Base-by-base conservation (phyloP, 92 coral and sea anemone species). In the Paramuricea clavata region DNA sequence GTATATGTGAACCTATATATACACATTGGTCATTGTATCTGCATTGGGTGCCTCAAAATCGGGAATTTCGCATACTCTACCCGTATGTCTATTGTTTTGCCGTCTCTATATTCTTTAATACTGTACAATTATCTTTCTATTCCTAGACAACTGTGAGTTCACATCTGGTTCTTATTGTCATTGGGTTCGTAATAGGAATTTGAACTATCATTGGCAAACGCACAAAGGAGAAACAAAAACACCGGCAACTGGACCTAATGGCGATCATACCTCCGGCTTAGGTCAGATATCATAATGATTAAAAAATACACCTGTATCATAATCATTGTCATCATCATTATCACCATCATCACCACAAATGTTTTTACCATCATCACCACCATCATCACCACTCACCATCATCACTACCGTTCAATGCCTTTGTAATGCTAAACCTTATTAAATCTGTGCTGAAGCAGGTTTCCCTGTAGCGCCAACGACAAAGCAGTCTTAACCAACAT, bases 71-170 rank as follows among this genome's bases (percentile, higher is more conserved):
- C n/a, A n/a, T n/a, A n/a, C n/a, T n/a, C n/a, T n/a, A n/a, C n/a
- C n/a, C n/a, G n/a, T n/a, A n/a, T n/a, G n/a, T n/a, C n/a, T n/a
- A n/a, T n/a, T n/a, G n/a, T n/a, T n/a, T n/a, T n/a, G n/a, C n/a
- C n/a, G n/a, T n/a, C n/a, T n/a, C n/a, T n/a, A n/a, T n/a, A n/a
- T n/a, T n/a, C n/a, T n/a, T n/a, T 23, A 49, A 35, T 26, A 22
- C 13, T 23, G 22, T 12, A 6, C 12, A 6, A 13, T 33, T 69
- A 10, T 50, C 12, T 1, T n/a, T 81, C 35, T 42, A 88, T 92
- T 93, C 33, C 81, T 88, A 42, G 96, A 93, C 71, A 90, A 93
- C 69, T 93, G 96, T 73, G 94, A 93, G 60, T 93, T 93, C 74
- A 92, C 86, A 33, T 43, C 81, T 27, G 92, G 83, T 36, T 34